Evolutionary conservation across 1,140 invertebrate genomes (phyloP).

Genomic region (Drosophila elegans): DNA sequence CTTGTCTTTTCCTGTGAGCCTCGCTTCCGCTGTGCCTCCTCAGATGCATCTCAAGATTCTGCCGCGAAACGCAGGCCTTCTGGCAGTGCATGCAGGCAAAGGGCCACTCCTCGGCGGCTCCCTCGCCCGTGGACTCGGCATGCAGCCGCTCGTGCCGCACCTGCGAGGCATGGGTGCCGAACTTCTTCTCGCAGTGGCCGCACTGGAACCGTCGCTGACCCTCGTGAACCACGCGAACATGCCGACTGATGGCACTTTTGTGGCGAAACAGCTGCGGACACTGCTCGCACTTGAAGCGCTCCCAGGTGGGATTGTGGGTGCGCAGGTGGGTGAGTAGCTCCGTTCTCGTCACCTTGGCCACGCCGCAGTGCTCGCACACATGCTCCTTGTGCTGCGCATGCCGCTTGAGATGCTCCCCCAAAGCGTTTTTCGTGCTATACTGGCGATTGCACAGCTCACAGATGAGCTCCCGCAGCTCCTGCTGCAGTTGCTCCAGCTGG

Average conservation of each 20-base stretch:
- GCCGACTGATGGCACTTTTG: constrained; percentile 74
- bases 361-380: constrained; percentile 72
- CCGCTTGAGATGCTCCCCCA: constrained; percentile 70
- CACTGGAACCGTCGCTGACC: constrained; percentile 70
- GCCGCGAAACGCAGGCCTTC: constrained; percentile 50
- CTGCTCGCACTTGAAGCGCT: constrained; percentile 76
- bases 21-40: constrained; percentile 31
- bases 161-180: constrained; percentile 76
- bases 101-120: constrained; percentile 13
- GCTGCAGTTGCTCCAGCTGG: constrained; percentile 28
- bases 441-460: constrained; percentile 66
- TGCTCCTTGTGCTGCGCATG: constrained; percentile 74
- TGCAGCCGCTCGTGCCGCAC: constrained; percentile 73
- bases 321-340: constrained; percentile 75
- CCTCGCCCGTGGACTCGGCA: constrained; percentile 22
- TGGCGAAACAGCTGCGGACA: constrained; percentile 78
- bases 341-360: constrained; percentile 74
- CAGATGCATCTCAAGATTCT: constrained; percentile 51
- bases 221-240: constrained; percentile 76
- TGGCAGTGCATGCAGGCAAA: constrained; percentile 52
- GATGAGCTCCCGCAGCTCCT: constrained; percentile 46
- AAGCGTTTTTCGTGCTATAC: constrained; percentile 75
- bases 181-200: constrained; percentile 64
- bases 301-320: constrained; percentile 72
- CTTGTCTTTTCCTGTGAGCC: not conserved